Percentiles rank a stretch among this genome's conserved stretches.
Evolutionary conservation across 1,140 invertebrate genomes (phyloP).

Genomic region (Onthophagus taurus): DNA sequence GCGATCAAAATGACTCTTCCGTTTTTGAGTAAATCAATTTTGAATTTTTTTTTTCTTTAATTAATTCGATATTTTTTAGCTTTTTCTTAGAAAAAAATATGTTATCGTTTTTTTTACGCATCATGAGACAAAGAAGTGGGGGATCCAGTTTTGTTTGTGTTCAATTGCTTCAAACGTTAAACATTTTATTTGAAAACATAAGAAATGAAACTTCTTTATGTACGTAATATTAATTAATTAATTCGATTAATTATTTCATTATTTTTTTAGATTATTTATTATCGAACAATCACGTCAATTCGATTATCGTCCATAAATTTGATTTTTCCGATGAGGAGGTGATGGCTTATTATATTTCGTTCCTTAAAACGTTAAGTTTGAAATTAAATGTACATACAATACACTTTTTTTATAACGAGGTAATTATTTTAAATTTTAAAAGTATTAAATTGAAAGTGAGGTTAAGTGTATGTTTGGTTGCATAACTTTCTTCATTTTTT

Average conservation of each 20-base stretch:
- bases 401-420: conserved; percentile 99
- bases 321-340: conserved; percentile 99
- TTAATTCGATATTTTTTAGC: conserved; percentile 49
- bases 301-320: conserved; percentile 98
- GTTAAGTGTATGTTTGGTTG: background rate
- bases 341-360: conserved; percentile 99
- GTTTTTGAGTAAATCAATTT: conserved; percentile 89
- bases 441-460: background rate
- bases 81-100: conserved; percentile 99
- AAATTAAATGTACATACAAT: conserved; percentile 99
- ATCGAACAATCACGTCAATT: conserved; percentile 99
- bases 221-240: conserved; percentile 50
- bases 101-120: conserved; percentile 94
- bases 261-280: conserved; percentile 88
- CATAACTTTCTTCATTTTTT: conserved; percentile 32
- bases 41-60: conserved; percentile 7
- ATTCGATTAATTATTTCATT: conserved; percentile 11
- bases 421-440: conserved; percentile 37
- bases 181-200: conserved; percentile 99
- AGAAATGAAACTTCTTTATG: conserved; percentile 96
- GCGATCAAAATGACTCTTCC: conserved; percentile 98
- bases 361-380: conserved; percentile 94
- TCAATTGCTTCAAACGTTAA: conserved; percentile 94
- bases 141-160: conserved; percentile 90
- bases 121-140: conserved; percentile 96